Evolutionary conservation across 1,140 invertebrate species (phyloP), one percentile per base, ranked within the genome.

Genomic region (Dreissena rostriformis): DNA sequence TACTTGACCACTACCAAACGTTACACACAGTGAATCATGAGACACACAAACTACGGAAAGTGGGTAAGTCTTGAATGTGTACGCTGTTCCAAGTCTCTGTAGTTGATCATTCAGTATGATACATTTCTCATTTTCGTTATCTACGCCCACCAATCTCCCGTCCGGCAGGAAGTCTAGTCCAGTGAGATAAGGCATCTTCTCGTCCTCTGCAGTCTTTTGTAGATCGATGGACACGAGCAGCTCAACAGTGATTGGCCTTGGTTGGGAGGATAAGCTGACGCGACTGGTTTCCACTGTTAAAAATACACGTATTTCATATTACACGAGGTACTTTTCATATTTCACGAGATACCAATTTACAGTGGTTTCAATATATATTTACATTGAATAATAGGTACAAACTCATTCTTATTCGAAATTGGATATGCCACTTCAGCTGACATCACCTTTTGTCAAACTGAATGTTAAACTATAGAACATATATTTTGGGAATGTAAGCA

Each of bases 151-250:
- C 26, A 72, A 39, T 51, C 70, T 72, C 8, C 39, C 70, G 26
- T 72, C 70, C n/a, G 29, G 12, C 28, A 72, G 19, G n/a, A 52
- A 72, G 49, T 72, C 70, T 10, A 72, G 51, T 52, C 70, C 70
- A 17, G 39, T 72, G 26, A 52, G 53, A 0, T 26, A 5, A 17
- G 70, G 70, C n/a, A 51, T 17, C 39, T n/a, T 2, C 6, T 19
- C 14, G n/a, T 72, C 70, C 15, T 51, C 70, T 8, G 0, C 12
- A 72, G 49, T 15, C 26, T 72, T 49, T 17, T 17, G 19, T 8
- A 72, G 17, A 19, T 72, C 70, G 24, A 72, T 19, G 14, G 67
- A 70, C 67, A 29, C 24, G 28, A 70, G 29, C 67, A 6, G 29
- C 28, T 70, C 17, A 0, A 70, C 49, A 19, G 19, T 53, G n/a